These are phyloP conservation scores for Zygogramma bicolorata DNA, from an alignment of 2,888 invertebrate species.

Conservation along the genomic window DNA sequence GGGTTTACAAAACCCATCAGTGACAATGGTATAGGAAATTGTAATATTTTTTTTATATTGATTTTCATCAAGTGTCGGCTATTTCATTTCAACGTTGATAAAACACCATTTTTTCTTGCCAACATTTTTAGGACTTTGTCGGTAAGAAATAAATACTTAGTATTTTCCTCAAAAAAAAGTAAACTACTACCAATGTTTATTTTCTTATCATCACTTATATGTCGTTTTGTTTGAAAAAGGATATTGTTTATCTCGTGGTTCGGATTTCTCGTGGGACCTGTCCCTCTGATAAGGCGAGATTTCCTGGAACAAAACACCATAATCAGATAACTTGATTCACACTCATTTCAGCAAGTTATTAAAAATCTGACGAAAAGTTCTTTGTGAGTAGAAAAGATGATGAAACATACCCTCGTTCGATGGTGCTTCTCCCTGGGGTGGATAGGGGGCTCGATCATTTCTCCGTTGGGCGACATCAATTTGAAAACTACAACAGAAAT, in stretches of 20 bases:
- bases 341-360: conserved; percentile 13
- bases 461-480: conserved; percentile 80
- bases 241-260: conserved; percentile 86
- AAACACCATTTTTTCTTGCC: background rate
- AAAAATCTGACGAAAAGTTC: too few species aligned
- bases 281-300: conserved; percentile 81
- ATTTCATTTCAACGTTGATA: background rate
- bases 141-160: too few species aligned
- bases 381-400: background rate
- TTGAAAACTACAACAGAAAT: conserved; percentile 68
- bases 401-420: conserved; percentile 76
- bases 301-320: conserved; percentile 73
- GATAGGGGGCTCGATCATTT: conserved; percentile 72
- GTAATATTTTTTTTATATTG: background rate
- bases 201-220: too few species aligned
- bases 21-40: background rate
- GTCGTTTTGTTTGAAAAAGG: conserved; percentile 69
- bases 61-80: background rate
- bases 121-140: too few species aligned
- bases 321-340: background rate
- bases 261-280: conserved; percentile 81
- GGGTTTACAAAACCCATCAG: too few species aligned
- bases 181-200: background rate
- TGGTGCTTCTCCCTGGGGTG: conserved; percentile 81
- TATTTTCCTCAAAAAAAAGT: background rate